Base-by-base conservation (phyloP, 1,140 invertebrate genomes). In the Diachasma alloeum region DNA sequence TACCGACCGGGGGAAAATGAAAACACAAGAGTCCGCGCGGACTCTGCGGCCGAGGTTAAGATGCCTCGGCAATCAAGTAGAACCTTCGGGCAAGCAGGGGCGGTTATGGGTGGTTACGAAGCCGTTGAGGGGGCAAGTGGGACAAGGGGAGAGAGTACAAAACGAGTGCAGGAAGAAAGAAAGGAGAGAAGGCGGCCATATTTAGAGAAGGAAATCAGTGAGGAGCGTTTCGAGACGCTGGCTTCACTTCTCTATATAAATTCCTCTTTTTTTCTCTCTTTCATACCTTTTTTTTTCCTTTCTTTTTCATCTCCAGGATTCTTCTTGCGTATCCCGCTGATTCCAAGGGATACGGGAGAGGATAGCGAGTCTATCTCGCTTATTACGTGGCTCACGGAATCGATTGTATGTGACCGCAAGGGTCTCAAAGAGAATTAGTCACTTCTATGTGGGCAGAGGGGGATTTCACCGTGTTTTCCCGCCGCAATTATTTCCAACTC, bases 21-120 rank as follows among this genome's bases (percentile, higher is more conserved):
- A 59, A 59, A 15, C 4, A 72, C 8, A 1, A 5, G 42, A 81
- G 74, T 79, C 77, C 80, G 80, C 71, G 74, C 76, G 80, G 76
- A 79, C 75, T 66, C 22, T 48, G 36, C 9, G 37, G 46, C 68
- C 71, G 87, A 87, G 87, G 86, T 88, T 87, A 89, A 89, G 87
- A 88, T 87, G 86, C 87, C 86, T 87, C 84, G 86, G 88, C 88
- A 89, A 89, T 90, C 88, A 89, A 90, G 88, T 90, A 89, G 88
- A 90, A 89, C 88, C 87, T 89, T 84, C 83, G 86, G 84, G 83
- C 87, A 86, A 87, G 87, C 83, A 87, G 87, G 86, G 87, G 83
- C 85, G 86, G 86, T 88, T 89, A 88, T 86, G 85, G 84, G 84
- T 87, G 87, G 87, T 88, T 88, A 88, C 84, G 83, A 82, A 80